These are phyloP conservation scores for Gambusia affinis DNA, from an alignment of 2,113 vertebrate genomes.

Conservation along the genomic window DNA sequence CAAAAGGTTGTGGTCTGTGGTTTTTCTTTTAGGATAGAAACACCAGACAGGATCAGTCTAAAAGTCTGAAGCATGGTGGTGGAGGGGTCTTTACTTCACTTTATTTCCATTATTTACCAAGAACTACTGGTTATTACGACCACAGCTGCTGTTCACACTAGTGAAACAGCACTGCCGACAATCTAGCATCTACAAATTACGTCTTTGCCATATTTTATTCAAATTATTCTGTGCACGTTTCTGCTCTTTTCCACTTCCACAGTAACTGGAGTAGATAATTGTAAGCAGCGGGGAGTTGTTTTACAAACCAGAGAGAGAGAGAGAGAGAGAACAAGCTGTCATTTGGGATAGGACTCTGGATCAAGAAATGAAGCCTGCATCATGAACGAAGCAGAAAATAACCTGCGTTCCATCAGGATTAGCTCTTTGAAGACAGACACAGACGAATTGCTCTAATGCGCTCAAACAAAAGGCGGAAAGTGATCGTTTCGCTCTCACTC, in stretches of 20 bases:
- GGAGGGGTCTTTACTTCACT: too few species aligned
- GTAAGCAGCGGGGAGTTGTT: constrained; percentile 5
- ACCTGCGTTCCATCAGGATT: constrained; percentile 58
- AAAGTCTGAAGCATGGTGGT: too few species aligned
- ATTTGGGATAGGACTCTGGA: constrained; percentile 50
- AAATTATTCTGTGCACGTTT: neutral
- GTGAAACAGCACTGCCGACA: neutral
- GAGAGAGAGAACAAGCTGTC: constrained; percentile 33
- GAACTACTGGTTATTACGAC: neutral
- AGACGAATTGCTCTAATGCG: constrained; percentile 51
- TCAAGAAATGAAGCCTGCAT: constrained; percentile 62
- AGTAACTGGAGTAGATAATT: constrained; percentile 28
- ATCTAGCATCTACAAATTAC: neutral
- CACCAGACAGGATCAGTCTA: too few species aligned
- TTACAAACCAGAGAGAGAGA: constrained; percentile 8
- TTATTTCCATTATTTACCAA: neutral
- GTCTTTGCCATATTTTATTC: neutral
- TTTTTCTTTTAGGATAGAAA: too few species aligned
- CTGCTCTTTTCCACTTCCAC: neutral
- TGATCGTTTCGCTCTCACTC: constrained; percentile 19
- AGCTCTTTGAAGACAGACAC: constrained; percentile 51
- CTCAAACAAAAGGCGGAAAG: constrained; percentile 19
- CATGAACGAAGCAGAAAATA: constrained; percentile 73
- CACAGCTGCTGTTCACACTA: neutral
- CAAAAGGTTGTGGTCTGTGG: too few species aligned